A percentile compares a stretch with the other conserved stretches of the same genome.
phyloP scores from a whole-genome alignment of 2,113 vertebrate genomes.

The Malurus elegans region DNA sequence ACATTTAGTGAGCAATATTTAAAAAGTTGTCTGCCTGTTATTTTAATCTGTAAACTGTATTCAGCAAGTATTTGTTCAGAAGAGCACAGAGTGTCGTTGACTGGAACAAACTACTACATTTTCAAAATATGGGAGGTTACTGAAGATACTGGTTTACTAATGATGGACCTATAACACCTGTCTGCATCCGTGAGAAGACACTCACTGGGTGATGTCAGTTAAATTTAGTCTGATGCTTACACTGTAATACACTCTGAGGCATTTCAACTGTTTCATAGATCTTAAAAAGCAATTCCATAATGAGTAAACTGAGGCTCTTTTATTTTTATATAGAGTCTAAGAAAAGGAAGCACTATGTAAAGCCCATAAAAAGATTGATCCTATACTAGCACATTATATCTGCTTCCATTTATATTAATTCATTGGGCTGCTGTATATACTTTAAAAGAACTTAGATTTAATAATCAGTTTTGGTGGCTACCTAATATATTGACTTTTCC shows the following conservation, averaged over 20 bases:
- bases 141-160: not conserved
- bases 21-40: not conserved
- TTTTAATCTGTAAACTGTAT: not conserved
- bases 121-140: not conserved
- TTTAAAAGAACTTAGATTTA: not conserved
- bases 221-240: not conserved
- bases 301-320: not conserved
- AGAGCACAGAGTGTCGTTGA: not conserved
- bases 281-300: not conserved
- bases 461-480: not conserved
- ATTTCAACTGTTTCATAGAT: not conserved
- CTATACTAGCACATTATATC: not conserved
- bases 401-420: not conserved
- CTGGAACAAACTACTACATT: not conserved
- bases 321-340: not conserved
- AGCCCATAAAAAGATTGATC: not conserved
- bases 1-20: not conserved
- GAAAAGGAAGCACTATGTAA: not conserved
- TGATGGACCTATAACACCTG: not conserved
- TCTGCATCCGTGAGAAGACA: not conserved
- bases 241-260: not conserved
- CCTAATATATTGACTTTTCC: not conserved
- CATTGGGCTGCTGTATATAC: not conserved
- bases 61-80: not conserved
- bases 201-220: not conserved